Evolutionary conservation across 2,888 invertebrate genomes (phyloP), one percentile per base, ranked within the genome.

Genomic region (Pachycephus smyrnensis): DNA sequence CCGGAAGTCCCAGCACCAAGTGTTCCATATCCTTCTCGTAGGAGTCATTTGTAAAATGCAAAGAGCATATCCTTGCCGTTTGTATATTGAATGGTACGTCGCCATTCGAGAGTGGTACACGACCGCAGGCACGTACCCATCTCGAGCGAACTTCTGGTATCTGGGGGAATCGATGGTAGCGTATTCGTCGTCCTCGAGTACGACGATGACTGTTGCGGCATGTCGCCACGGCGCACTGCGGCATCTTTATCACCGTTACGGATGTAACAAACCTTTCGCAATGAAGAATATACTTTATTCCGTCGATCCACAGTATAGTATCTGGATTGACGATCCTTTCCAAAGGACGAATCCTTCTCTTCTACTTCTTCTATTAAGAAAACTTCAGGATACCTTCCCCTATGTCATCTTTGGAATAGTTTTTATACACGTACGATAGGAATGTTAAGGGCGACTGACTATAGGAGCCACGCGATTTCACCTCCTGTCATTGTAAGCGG

Each of bases 111-210:
- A 91, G 91, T 78, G 93, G 92, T 82, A 89, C 89, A 81, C 93
- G 92, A 71, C 93, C 93, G 88, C 94, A 94, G 40, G 93, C 93
- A 83, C 92, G 89, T 73, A 93, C 90, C 94, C 94, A 94, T 77
- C 91, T 90, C 76, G 91, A 88, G 76, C 94, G 92, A 73, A 93
- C 93, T 85, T 91, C 90, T 83, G 92, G 91, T 88, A 93, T 93
- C 82, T 93, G 93, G 55, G 94, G 94, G 88, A 94, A 94, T 82
- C 94, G 93, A 89, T 94, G 94, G 90, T 94, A 94, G 78, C 93
- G 92, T 81, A 94, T 93, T 79, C 93, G 91, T 79, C 93, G 92
- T 76, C 93, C 93, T 82, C 93, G 92, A 75, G 93, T 93, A 84
- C 93, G 93, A 78, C 94, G 92, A 88, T 94, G 93, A 87, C 93